Conservation (phyloP, 2,113 vertebrate genomes). For the Crocuta crocuta region DNA sequence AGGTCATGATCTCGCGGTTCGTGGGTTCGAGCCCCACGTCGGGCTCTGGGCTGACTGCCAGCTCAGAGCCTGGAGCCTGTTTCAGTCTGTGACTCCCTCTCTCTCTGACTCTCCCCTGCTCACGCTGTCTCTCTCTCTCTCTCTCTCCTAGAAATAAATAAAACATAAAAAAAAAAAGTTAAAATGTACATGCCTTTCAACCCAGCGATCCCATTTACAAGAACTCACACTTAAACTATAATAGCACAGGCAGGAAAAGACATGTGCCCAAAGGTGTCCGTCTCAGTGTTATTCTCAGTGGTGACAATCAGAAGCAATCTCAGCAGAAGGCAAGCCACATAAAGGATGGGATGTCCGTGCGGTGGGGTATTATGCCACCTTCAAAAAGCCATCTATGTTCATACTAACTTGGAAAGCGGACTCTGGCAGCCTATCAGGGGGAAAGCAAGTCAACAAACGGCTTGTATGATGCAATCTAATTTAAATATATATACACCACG, state of each 20-base stretch:
- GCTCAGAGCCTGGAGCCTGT: no score
- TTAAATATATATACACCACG: background rate
- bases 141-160: background rate
- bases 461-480: accelerated
- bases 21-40: no score
- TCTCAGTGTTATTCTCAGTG: accelerated
- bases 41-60: no score
- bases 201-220: background rate
- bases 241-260: accelerated
- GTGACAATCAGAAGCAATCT: accelerated
- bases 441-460: background rate
- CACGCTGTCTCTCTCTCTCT: background rate
- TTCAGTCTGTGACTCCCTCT: background rate
- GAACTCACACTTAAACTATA: background rate
- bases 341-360: accelerated
- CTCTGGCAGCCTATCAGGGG: background rate
- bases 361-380: accelerated
- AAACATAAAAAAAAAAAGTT: background rate
- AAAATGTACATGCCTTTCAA: background rate
- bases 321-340: no score
- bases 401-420: background rate
- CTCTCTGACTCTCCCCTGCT: background rate
- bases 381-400: background rate
- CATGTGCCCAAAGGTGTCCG: accelerated
- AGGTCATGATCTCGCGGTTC: no score